Percentiles rank a stretch among this genome's conserved stretches.
Conservation (phyloP, 1,140 invertebrate genomes). For the Papilio polyxenes region DNA sequence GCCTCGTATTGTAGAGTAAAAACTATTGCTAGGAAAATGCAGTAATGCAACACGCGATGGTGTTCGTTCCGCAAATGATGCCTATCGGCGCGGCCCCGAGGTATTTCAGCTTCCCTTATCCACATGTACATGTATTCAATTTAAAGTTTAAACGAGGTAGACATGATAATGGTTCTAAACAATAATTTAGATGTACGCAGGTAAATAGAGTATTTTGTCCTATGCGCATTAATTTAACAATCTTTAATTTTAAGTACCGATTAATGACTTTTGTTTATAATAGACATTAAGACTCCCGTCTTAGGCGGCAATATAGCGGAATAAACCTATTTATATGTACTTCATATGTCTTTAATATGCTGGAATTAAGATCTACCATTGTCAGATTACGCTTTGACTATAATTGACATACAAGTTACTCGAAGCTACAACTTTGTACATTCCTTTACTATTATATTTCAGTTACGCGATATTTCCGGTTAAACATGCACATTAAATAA, state of each 20-base stretch:
- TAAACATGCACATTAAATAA: slow-evolving; percentile 16
- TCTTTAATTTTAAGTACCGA: not conserved
- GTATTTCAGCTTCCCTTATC: not conserved
- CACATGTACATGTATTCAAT: slow-evolving; percentile 3
- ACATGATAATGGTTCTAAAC: not conserved
- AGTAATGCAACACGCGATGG: slow-evolving; percentile 11
- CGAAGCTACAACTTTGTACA: slow-evolving; percentile 10
- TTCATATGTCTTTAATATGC: no score
- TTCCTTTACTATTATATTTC: not conserved
- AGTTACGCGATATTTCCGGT: slow-evolving; percentile 23
- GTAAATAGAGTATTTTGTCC: not conserved
- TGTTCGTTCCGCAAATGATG: not conserved
- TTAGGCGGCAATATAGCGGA: not conserved
- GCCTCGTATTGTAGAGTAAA: slow-evolving; percentile 23
- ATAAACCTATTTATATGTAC: not conserved
- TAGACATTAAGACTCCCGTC: not conserved
- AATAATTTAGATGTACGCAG: not conserved
- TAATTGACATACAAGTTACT: not conserved
- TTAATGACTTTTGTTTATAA: not conserved
- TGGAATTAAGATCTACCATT: no score
- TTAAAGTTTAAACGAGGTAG: slow-evolving; percentile 14
- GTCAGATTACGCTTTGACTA: no score
- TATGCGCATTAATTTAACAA: not conserved
- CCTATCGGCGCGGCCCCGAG: slow-evolving; percentile 14
- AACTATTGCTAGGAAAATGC: slow-evolving; percentile 20